Percentiles rank a stretch among this genome's conserved stretches.
Conservation (phyloP, 2,113 vertebrate species). For the Neolamprologus ventralis region DNA sequence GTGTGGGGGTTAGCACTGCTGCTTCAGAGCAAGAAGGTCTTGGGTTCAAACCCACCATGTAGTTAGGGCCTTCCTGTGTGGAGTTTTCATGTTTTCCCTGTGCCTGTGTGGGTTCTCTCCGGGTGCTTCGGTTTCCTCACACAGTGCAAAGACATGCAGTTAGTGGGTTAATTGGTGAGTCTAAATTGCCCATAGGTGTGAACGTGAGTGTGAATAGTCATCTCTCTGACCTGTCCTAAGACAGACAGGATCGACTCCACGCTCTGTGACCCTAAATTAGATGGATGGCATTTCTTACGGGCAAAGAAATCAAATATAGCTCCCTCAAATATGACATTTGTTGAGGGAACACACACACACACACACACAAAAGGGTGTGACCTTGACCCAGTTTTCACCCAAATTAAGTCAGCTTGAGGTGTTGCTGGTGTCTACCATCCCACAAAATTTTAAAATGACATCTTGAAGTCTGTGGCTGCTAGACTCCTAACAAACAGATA, state of each 20-base stretch:
- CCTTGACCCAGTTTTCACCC: background rate
- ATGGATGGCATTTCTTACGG: background rate
- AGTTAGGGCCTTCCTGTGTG: background rate
- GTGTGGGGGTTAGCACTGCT: background rate
- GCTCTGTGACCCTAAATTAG: background rate
- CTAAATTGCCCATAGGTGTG: background rate
- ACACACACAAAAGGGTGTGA: background rate
- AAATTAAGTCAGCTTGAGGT: background rate
- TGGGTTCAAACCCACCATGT: background rate
- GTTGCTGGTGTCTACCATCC: background rate
- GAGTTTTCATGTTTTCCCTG: background rate
- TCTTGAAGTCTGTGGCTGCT: background rate
- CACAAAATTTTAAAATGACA: background rate
- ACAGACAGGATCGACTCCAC: background rate
- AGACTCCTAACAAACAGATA: background rate
- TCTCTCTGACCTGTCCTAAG: background rate
- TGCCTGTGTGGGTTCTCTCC: background rate
- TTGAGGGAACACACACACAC: background rate
- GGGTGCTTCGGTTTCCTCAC: fast-evolving
- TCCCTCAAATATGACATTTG: background rate
- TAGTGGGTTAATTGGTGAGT: background rate
- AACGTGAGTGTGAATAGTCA: background rate
- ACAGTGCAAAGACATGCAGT: background rate
- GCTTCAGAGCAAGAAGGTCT: background rate
- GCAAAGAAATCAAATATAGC: background rate